Conservation (phyloP, 2,113 vertebrate species). For the Polypterus bichir region DNA sequence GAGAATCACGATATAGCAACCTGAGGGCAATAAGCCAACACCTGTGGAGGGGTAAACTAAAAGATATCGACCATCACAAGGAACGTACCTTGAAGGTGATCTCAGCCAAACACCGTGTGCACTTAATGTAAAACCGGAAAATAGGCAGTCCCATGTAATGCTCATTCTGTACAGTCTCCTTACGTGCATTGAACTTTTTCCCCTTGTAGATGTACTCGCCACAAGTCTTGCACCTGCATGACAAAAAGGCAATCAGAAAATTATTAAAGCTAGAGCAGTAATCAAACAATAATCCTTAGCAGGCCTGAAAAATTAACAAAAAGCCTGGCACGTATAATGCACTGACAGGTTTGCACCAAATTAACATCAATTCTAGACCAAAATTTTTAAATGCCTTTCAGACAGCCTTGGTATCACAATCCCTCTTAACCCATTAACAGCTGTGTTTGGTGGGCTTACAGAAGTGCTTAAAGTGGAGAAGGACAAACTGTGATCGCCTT, state of each 20-base stretch:
- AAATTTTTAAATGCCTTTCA: no score
- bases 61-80: no score
- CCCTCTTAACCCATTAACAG: no score
- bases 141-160: conserved; percentile 82
- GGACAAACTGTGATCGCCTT: no score
- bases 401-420: no score
- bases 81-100: conserved; percentile 72
- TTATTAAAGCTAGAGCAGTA: not conserved
- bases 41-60: not conserved
- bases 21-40: not conserved
- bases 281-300: not conserved
- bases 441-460: no score
- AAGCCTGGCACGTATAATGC: no score
- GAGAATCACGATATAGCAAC: not conserved
- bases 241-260: not conserved
- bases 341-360: no score
- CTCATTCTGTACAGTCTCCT: conserved; percentile 89
- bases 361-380: no score
- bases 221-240: conserved; percentile 74
- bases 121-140: conserved; percentile 95
- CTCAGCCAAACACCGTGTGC: conserved; percentile 80
- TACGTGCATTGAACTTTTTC: conserved; percentile 91
- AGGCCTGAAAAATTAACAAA: no score
- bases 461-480: no score
- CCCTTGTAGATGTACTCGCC: conserved; percentile 94